Evolutionary conservation across 2,113 vertebrate species (phyloP).

Genomic region (Panthera tigris): DNA sequence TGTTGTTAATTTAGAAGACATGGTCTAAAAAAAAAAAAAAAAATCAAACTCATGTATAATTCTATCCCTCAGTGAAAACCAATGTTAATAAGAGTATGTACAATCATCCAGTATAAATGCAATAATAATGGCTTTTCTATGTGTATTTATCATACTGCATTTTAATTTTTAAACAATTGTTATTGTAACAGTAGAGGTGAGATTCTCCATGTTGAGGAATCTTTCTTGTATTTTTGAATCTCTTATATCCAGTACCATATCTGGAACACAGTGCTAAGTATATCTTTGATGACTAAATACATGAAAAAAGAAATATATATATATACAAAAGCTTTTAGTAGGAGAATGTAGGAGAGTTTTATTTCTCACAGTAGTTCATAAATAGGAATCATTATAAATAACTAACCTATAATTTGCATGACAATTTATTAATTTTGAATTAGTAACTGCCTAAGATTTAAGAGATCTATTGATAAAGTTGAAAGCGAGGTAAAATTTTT

Average conservation of each 20-base stretch:
- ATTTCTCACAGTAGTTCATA: background rate
- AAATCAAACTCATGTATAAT: background rate
- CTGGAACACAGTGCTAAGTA: background rate
- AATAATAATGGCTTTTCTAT: background rate
- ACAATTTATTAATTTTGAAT: slow-evolving; percentile 13
- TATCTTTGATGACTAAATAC: background rate
- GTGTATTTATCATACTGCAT: background rate
- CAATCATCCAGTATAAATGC: background rate
- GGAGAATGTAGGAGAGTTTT: background rate
- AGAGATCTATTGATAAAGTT: background rate
- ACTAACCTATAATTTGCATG: slow-evolving; percentile 10
- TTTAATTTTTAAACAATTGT: background rate
- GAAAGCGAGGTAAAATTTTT: slow-evolving; percentile 20
- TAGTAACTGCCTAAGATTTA: slow-evolving; percentile 8
- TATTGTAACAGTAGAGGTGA: background rate
- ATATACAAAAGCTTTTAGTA: background rate
- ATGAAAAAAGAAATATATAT: background rate
- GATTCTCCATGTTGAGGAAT: background rate
- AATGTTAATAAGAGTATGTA: background rate
- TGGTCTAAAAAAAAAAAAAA: too few relatives aligned
- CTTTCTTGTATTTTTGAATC: background rate
- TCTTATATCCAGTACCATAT: background rate
- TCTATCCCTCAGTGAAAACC: background rate
- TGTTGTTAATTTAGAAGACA: background rate
- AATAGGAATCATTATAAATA: background rate